Evolutionary conservation across 2,888 invertebrate species (phyloP).

Genomic region (Drosophila kuntzei): DNA sequence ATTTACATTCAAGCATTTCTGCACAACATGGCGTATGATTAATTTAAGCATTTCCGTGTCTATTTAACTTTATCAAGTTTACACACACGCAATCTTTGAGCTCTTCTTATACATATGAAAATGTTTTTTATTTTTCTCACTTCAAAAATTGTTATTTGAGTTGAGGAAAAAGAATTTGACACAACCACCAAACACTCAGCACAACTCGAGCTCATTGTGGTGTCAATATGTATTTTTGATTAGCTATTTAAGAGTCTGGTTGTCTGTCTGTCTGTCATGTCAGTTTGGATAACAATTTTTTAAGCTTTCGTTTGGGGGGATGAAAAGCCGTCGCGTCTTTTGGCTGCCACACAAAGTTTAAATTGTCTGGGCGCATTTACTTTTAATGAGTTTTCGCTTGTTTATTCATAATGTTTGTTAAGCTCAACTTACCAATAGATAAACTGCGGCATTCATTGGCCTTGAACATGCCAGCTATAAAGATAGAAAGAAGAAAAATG

Average conservation of each 20-base stretch:
- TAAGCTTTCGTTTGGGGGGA: neutral
- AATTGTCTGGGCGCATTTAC: slow-evolving; percentile 62
- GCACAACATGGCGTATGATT: slow-evolving; percentile 69
- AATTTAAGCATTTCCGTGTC: slow-evolving; percentile 60
- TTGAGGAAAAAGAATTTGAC: slow-evolving; percentile 1
- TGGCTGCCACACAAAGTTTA: slow-evolving; percentile 58
- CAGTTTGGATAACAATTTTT: slow-evolving; percentile 11
- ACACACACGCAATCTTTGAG: slow-evolving; percentile 23
- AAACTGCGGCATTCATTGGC: slow-evolving; percentile 44
- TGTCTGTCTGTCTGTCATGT: slow-evolving; percentile 11
- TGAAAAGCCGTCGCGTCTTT: slow-evolving; percentile 30
- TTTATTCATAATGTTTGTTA: slow-evolving; percentile 34
- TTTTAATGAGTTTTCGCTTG: slow-evolving; percentile 68
- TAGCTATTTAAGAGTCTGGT: slow-evolving; percentile 61
- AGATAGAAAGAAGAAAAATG: slow-evolving; percentile 15
- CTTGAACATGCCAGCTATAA: slow-evolving; percentile 73
- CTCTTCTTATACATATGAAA: slow-evolving; percentile 35
- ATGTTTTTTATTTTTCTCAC: slow-evolving; percentile 24
- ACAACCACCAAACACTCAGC: neutral
- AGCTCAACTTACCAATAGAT: slow-evolving; percentile 67
- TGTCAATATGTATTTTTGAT: slow-evolving; percentile 77
- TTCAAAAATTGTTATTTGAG: slow-evolving; percentile 35
- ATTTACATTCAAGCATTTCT: slow-evolving; percentile 6
- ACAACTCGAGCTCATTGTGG: slow-evolving; percentile 25
- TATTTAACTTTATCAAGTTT: slow-evolving; percentile 55